These are phyloP conservation scores for Steinernema hermaphroditum DNA, from an alignment of 2,888 invertebrate genomes.

Conservation along the genomic window DNA sequence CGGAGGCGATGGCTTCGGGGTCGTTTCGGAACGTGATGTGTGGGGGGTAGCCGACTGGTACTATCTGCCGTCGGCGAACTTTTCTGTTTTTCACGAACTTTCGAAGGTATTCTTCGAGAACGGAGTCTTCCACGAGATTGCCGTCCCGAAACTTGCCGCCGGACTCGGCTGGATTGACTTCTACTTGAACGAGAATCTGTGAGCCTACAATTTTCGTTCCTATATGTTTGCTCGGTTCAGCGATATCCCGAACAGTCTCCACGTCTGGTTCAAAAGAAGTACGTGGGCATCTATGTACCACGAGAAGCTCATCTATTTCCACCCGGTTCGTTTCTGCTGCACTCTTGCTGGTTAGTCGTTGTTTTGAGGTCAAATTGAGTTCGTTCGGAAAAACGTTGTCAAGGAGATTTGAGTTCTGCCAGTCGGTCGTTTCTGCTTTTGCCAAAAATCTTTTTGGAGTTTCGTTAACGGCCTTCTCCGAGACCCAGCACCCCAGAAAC, in stretches of 20 bases:
- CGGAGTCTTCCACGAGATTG: conserved; percentile 21
- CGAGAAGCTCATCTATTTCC: conserved; percentile 15
- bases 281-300: conserved; percentile 1
- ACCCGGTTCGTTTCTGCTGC: conserved; percentile 1
- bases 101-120: conserved; percentile 13
- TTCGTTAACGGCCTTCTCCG: neutral
- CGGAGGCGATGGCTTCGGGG: neutral
- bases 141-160: conserved; percentile 17
- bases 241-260: conserved; percentile 22
- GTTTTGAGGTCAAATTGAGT: conserved; percentile 11
- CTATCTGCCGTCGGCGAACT: conserved; percentile 2
- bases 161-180: conserved; percentile 16
- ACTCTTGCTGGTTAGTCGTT: no score
- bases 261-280: conserved; percentile 22
- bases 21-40: conserved; percentile 10
- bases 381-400: conserved; percentile 10
- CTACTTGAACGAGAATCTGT: conserved; percentile 20
- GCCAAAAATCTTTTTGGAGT: conserved; percentile 1
- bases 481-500: neutral
- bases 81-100: neutral
- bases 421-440: neutral
- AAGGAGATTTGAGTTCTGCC: conserved; percentile 4
- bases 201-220: neutral
- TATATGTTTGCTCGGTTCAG: neutral
- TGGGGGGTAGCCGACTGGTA: conserved; percentile 30